Conservation (phyloP, 2,113 vertebrate species). For the Anoplopoma fimbria region DNA sequence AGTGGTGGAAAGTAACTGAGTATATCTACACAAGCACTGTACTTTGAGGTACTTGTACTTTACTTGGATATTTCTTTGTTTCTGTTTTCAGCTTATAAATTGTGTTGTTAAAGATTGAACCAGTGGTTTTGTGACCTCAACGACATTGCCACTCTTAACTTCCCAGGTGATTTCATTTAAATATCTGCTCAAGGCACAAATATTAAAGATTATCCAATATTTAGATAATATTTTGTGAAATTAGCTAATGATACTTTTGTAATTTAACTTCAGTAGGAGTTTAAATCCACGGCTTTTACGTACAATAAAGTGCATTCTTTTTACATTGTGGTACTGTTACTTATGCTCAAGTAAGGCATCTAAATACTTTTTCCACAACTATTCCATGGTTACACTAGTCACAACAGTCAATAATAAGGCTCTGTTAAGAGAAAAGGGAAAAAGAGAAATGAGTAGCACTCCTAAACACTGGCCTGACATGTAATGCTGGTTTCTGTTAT, state of each 20-base stretch:
- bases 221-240: not conserved
- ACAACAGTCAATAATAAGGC: not conserved
- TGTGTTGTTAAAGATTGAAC: not conserved
- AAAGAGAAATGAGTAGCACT: not conserved
- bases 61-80: not conserved
- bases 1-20: not conserved
- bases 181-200: no score
- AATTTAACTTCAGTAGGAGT: not conserved
- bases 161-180: not conserved
- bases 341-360: not conserved
- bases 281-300: not conserved
- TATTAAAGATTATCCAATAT: not conserved
- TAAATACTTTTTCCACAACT: not conserved
- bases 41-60: not conserved
- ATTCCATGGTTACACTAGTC: not conserved
- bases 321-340: not conserved
- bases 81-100: not conserved
- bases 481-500: conserved; percentile 17
- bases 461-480: not conserved
- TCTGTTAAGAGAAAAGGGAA: not conserved
- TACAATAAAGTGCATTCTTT: no score
- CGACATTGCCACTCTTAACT: not conserved
- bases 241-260: not conserved
- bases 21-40: not conserved
- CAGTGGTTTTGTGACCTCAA: not conserved